Evolutionary conservation across 2,113 vertebrate genomes (phyloP).

Genomic region (Indri indri): DNA sequence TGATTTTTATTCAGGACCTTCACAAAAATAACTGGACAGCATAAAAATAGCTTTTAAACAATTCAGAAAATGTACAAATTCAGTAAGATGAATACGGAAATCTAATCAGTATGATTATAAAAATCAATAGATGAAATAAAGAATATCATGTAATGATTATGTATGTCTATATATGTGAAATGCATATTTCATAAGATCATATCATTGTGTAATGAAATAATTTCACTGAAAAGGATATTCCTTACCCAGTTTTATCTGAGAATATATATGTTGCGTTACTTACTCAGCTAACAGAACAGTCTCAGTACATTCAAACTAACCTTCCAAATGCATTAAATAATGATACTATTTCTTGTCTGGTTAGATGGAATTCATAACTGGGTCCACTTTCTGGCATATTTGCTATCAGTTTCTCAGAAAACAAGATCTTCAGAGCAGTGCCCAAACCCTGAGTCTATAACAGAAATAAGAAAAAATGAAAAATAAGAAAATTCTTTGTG

Average conservation of each 20-base stretch:
- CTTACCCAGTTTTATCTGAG: conserved; percentile 10
- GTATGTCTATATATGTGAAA: not conserved
- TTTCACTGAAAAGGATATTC: conserved; percentile 38
- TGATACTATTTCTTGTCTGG: conserved; percentile 94
- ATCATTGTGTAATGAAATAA: not conserved
- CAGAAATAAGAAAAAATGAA: conserved; percentile 31
- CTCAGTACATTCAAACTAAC: conserved; percentile 79
- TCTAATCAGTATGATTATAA: conserved; percentile 26
- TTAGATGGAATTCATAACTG: conserved; percentile 91
- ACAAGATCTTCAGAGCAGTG: conserved; percentile 94
- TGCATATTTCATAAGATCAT: conserved; percentile 13
- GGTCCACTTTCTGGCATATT: conserved; percentile 86
- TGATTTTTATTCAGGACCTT: not conserved
- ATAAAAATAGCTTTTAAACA: conserved; percentile 36
- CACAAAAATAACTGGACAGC: not conserved
- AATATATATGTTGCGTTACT: not conserved
- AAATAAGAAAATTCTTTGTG: not conserved
- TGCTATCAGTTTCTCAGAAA: conserved; percentile 93
- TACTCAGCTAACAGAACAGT: conserved; percentile 32
- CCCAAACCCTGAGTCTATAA: conserved; percentile 94
- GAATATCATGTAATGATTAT: not conserved
- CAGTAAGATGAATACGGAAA: not conserved
- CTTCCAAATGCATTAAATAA: conserved; percentile 96
- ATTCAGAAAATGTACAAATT: conserved; percentile 27
- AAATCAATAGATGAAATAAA: not conserved